phyloP scores from a whole-genome alignment of 2,797 vertebrate genomes.

The Calcarius lapponicus region DNA sequence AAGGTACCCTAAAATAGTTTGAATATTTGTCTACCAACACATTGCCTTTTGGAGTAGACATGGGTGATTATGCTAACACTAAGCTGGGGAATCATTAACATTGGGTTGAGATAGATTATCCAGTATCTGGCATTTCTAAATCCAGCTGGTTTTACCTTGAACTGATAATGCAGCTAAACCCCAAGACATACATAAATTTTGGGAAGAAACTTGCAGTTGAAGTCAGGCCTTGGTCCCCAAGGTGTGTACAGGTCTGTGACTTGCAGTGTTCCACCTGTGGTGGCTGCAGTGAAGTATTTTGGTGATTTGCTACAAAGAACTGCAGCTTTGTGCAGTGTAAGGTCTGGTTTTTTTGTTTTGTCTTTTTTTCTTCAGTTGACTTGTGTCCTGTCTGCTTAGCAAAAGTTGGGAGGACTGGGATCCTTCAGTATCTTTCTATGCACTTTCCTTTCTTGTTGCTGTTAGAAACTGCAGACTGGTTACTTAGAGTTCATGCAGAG shows the following conservation, averaged over 20 bases:
- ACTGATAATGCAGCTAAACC: neutral
- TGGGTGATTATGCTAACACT: neutral
- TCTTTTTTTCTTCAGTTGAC: neutral
- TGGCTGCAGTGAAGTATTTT: neutral
- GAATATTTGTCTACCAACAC: neutral
- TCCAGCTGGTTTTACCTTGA: neutral
- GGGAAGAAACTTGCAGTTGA: neutral
- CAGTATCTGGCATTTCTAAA: neutral
- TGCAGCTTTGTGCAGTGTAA: neutral
- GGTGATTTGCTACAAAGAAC: neutral
- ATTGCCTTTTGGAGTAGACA: neutral
- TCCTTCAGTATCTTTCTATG: neutral
- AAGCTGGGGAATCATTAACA: neutral
- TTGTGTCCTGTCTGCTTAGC: constrained; percentile 42
- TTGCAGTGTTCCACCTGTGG: neutral
- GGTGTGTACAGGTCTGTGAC: neutral
- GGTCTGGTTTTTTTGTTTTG: neutral
- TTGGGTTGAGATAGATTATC: neutral
- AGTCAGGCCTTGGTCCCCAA: accelerated
- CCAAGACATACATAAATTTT: neutral
- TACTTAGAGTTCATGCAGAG: constrained; percentile 31
- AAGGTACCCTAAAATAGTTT: neutral
- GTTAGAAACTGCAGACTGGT: neutral
- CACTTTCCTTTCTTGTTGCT: constrained; percentile 17
- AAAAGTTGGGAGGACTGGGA: constrained; percentile 13